Evolutionary conservation across 2,888 invertebrate genomes (phyloP).

Genomic region (Phania funesta): DNA sequence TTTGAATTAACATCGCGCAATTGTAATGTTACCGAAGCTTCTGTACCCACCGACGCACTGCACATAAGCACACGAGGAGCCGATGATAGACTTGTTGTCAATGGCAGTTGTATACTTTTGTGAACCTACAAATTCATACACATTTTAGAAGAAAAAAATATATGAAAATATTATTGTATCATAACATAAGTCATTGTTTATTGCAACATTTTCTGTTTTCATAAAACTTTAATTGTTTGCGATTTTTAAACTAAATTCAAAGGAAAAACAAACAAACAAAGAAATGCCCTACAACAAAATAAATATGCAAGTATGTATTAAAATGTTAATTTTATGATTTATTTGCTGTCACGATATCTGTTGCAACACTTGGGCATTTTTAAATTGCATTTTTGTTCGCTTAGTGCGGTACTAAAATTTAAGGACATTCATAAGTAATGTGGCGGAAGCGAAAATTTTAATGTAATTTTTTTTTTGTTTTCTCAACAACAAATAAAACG

Average conservation of each 20-base stretch:
- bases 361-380: too few species aligned
- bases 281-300: too few species aligned
- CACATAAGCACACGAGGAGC: conserved; percentile 78
- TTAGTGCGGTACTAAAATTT: not conserved
- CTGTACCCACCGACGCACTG: conserved; percentile 80
- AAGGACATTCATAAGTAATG: conserved; percentile 31
- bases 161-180: not conserved
- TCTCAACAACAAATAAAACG: too few species aligned
- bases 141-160: conserved; percentile 4
- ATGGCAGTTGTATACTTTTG: conserved; percentile 80
- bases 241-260: too few species aligned
- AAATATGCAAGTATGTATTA: too few species aligned
- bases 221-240: too few species aligned
- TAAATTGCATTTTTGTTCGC: too few species aligned
- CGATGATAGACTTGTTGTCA: conserved; percentile 78
- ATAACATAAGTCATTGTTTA: conserved; percentile 17
- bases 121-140: conserved; percentile 74
- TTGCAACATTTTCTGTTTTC: too few species aligned
- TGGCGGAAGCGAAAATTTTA: conserved; percentile 37
- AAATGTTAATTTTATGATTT: too few species aligned
- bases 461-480: conserved; percentile 25
- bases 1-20: conserved; percentile 78
- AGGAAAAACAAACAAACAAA: too few species aligned
- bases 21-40: conserved; percentile 80
- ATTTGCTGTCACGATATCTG: too few species aligned